A percentile compares a stretch with the other conserved stretches of the same genome.
These are phyloP conservation scores for Periophthalmus magnuspinnatus DNA, from an alignment of 2,797 vertebrate genomes.

Conservation along the genomic window DNA sequence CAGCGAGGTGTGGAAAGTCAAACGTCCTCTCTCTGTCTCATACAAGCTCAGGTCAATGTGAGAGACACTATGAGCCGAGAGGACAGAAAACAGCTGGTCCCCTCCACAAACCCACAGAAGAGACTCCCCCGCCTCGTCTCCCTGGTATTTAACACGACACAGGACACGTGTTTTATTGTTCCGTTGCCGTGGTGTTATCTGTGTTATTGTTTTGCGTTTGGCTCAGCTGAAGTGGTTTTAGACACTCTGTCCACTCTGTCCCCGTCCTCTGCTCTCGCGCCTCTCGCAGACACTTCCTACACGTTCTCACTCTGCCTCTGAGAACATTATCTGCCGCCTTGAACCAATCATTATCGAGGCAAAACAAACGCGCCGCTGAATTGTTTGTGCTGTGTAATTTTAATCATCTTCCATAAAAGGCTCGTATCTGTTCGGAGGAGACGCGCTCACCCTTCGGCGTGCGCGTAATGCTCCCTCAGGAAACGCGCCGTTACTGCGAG, in stretches of 20 bases:
- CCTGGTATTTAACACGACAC: too few relatives aligned
- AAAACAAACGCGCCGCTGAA: conserved; percentile 60
- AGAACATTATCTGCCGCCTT: conserved; percentile 76
- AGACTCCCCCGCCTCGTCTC: too few relatives aligned
- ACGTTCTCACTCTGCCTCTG: not conserved
- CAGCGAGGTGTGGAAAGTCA: too few relatives aligned
- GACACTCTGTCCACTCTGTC: not conserved
- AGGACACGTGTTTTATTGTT: too few relatives aligned
- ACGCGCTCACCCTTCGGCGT: conserved; percentile 18
- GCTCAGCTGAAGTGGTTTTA: too few relatives aligned
- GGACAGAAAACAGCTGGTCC: too few relatives aligned
- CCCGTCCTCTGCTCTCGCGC: not conserved
- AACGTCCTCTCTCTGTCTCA: too few relatives aligned
- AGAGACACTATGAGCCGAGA: too few relatives aligned
- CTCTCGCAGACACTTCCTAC: not conserved
- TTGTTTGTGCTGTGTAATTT: conserved; percentile 47
- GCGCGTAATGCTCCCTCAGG: conserved; percentile 16
- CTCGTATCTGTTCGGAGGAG: conserved; percentile 39
- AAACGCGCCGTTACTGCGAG: conserved; percentile 19
- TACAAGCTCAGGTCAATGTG: too few relatives aligned
- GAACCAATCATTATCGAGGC: conserved; percentile 73
- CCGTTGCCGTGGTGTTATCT: too few relatives aligned
- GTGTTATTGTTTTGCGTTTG: too few relatives aligned
- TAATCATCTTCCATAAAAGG: conserved; percentile 58
- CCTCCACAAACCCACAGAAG: too few relatives aligned